Percentiles rank a stretch among this genome's conserved stretches.
phyloP scores from a whole-genome alignment of 2,888 invertebrate species.

The Drosophila crucigera region DNA sequence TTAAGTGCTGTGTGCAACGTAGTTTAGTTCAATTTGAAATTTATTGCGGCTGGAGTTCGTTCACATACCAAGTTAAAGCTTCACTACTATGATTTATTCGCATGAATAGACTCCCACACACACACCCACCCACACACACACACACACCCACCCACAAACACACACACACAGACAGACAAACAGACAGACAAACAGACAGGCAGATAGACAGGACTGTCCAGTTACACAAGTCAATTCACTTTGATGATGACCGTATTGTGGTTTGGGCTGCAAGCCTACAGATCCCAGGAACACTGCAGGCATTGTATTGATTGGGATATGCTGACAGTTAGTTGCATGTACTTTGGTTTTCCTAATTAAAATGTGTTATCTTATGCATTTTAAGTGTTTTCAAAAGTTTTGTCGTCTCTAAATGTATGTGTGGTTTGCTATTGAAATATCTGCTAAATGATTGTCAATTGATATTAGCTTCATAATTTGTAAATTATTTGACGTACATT shows the following conservation, averaged over 20 bases:
- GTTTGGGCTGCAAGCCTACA: constrained; percentile 17
- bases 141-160: not conserved
- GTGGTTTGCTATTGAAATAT: constrained; percentile 8
- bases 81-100: constrained; percentile 74
- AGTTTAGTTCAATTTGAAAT: constrained; percentile 74
- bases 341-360: constrained; percentile 48
- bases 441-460: constrained; percentile 12
- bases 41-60: constrained; percentile 79
- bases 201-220: constrained; percentile 28
- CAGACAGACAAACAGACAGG: not conserved
- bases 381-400: constrained; percentile 39
- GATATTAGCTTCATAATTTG: not conserved
- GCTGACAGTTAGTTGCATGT: constrained; percentile 14
- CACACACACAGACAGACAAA: not conserved
- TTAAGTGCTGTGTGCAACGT: constrained; percentile 58
- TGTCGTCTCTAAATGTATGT: not conserved
- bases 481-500: not conserved
- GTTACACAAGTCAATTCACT: constrained; percentile 77
- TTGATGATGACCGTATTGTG: constrained; percentile 55
- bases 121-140: constrained; percentile 1
- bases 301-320: constrained; percentile 29
- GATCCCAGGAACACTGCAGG: not conserved
- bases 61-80: constrained; percentile 77
- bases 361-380: constrained; percentile 58
- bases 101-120: constrained; percentile 30